Base-by-base conservation (phyloP, 2,113 vertebrate genomes). In the Marmota flaviventris region DNA sequence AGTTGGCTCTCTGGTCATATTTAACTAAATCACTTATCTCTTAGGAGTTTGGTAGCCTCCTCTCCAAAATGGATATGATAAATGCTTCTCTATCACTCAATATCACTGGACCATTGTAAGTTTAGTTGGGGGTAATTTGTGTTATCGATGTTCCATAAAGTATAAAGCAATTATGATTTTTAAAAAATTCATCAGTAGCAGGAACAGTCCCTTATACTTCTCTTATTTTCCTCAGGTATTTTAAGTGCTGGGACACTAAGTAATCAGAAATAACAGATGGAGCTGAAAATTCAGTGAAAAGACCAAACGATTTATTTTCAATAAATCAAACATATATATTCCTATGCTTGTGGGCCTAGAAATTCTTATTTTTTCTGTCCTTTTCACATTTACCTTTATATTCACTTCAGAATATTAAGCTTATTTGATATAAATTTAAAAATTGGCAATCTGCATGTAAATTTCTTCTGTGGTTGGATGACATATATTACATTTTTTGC, bases 221-320 rank as follows among this genome's bases (percentile, higher is more conserved):
- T 95, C 45, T 85, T 37, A 37, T 42, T 1, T 56, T 11, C 20
- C 10, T 1, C 18, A 45, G 18, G 63, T n/a, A 63, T 37, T 14
- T n/a, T 67, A 69, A 65, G 63, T 67, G 8, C 2, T 42, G 37
- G 14, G 53, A 39, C 18, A 75, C 6, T 39, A 61, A 65, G 4
- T 37, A 86, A 34, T 83, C 37, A 78, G n/a, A 51, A 78, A 91
- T 13, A 96, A 85, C 4, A 76, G 2, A 17, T 69, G 22, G 37
- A 88, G 4, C 17, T 81, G 34, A 82, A 61, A 61, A 91, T 86
- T 27, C n/a, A 42, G 12, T 88, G 67, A 88, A 85, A 51, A 89
- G 22, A 87, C 67, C 32, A 81, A 87, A 42, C 25, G 89, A 45
- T 79, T 45, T 72, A 73, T 92, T 96, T 96, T 93, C 39, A 48